Evolutionary conservation across 2,888 invertebrate species (phyloP).

Genomic region (Agrypnus murinus): DNA sequence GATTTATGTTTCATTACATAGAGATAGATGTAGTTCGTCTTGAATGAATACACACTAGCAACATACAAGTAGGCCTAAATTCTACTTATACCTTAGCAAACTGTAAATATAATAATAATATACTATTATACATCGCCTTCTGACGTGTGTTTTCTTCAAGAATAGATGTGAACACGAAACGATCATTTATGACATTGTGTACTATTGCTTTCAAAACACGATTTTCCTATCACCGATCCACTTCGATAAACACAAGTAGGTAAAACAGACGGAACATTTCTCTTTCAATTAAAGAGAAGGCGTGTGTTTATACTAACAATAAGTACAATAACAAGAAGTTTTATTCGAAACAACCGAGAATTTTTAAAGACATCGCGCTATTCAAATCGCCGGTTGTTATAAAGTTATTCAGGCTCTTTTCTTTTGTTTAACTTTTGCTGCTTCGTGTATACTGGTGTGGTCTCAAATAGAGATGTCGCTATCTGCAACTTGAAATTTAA

Average conservation of each 20-base stretch:
- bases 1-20: no score
- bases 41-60: no score
- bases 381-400: constrained; percentile 50
- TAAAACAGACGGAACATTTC: constrained; percentile 10
- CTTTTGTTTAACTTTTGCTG: constrained; percentile 44
- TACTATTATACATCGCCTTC: no score
- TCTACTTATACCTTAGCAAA: no score
- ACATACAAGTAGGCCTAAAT: no score
- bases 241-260: constrained; percentile 16
- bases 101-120: no score
- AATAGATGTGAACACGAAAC: neutral
- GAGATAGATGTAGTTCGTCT: no score
- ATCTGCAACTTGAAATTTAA: constrained; percentile 57
- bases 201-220: neutral
- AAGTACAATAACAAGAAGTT: constrained; percentile 34
- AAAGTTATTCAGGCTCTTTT: constrained; percentile 51
- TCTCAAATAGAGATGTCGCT: constrained; percentile 59
- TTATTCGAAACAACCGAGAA: constrained; percentile 27
- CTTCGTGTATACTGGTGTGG: constrained; percentile 56
- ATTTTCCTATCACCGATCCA: constrained; percentile 24
- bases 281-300: constrained; percentile 21
- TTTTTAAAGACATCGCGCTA: constrained; percentile 40
- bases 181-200: constrained; percentile 14
- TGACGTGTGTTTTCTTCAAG: no score
- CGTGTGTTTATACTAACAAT: constrained; percentile 18